Percentiles rank a stretch among this genome's conserved stretches.
phyloP scores from a whole-genome alignment of 2,113 vertebrate species.

The Henicopernis longicauda region DNA sequence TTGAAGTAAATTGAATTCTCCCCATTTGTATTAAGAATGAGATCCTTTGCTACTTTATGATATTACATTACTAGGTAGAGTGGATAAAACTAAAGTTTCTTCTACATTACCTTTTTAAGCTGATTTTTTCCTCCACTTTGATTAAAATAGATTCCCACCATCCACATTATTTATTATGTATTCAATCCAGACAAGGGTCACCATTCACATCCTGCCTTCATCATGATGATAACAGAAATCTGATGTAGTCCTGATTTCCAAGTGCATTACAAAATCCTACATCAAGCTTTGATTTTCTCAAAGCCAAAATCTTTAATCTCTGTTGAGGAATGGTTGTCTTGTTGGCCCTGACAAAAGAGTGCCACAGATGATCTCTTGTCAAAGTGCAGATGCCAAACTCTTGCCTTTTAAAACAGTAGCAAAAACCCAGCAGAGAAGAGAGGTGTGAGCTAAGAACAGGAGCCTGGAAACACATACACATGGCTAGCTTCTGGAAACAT shows the following conservation, averaged over 20 bases:
- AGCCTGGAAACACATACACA: too few relatives aligned
- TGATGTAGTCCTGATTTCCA: not conserved
- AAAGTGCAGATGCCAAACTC: not conserved
- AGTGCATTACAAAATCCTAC: not conserved
- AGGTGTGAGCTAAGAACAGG: too few relatives aligned
- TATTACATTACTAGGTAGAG: not conserved
- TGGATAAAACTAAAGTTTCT: not conserved
- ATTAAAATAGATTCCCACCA: slow-evolving; percentile 23
- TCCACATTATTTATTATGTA: slow-evolving; percentile 31
- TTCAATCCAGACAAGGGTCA: not conserved
- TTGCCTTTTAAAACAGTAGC: not conserved
- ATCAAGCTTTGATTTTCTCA: slow-evolving; percentile 24
- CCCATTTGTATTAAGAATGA: slow-evolving; percentile 21
- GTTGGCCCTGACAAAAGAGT: not conserved
- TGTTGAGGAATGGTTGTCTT: not conserved
- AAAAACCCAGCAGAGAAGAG: too few relatives aligned
- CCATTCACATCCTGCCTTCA: slow-evolving; percentile 24
- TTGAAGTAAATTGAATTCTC: slow-evolving; percentile 41
- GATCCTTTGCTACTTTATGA: not conserved
- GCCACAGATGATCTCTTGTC: not conserved
- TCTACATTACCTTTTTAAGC: not conserved
- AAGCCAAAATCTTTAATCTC: not conserved
- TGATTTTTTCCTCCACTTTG: not conserved
- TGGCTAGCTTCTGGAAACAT: too few relatives aligned
- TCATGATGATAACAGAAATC: slow-evolving; percentile 13